These are phyloP conservation scores for Pogonophryne albipinna DNA, from an alignment of 2,797 vertebrate genomes.

Conservation along the genomic window DNA sequence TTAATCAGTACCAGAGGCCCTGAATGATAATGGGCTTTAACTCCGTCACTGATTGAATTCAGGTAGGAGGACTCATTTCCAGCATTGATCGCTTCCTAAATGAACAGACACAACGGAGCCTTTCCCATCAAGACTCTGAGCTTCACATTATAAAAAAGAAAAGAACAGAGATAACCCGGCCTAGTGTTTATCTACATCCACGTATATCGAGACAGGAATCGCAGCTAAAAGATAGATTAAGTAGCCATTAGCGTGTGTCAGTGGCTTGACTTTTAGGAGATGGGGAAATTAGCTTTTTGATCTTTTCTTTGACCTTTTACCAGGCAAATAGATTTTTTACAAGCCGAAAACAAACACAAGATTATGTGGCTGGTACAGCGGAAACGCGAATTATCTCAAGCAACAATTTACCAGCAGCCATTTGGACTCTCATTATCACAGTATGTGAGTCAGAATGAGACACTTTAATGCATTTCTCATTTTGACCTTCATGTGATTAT, in stretches of 20 bases:
- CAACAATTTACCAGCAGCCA: conserved; percentile 24
- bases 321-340: conserved; percentile 48
- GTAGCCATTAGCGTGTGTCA: conserved; percentile 50
- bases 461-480: conserved; percentile 26
- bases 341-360: conserved; percentile 41
- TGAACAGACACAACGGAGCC: conserved; percentile 77
- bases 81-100: conserved; percentile 74
- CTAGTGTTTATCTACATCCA: conserved; percentile 34
- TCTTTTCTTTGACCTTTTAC: conserved; percentile 44
- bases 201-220: conserved; percentile 34
- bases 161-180: conserved; percentile 55
- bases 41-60: conserved; percentile 74
- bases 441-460: conserved; percentile 31
- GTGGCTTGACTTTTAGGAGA: conserved; percentile 54
- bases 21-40: conserved; percentile 71
- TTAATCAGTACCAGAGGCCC: conserved; percentile 63
- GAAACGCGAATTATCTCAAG: conserved; percentile 39
- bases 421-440: conserved; percentile 18
- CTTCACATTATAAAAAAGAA: conserved; percentile 61
- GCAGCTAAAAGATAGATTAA: conserved; percentile 54
- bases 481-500: conserved; percentile 16
- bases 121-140: conserved; percentile 45
- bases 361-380: conserved; percentile 17
- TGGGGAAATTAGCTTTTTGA: conserved; percentile 65
- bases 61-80: conserved; percentile 74